phyloP scores from a whole-genome alignment of 2,797 vertebrate species.

The Poeciliopsis infans region DNA sequence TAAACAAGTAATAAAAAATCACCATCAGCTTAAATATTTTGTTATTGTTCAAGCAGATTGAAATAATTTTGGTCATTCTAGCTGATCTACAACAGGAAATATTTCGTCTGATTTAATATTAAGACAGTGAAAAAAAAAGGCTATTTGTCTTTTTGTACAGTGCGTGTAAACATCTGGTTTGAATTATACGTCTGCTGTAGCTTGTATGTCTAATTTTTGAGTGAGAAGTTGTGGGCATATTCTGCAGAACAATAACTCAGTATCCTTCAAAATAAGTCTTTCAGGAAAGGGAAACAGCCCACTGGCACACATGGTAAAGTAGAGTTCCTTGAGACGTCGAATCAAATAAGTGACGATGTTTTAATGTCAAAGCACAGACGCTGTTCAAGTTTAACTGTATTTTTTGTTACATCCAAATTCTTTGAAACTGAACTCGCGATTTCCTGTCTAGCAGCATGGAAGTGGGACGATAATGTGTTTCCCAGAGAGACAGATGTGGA shows the following conservation, averaged over 20 bases:
- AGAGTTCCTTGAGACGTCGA: conserved; percentile 48
- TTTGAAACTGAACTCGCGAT: conserved; percentile 71
- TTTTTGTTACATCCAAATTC: conserved; percentile 59
- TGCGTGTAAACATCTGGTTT: neutral
- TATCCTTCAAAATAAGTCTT: conserved; percentile 30
- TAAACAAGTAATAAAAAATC: neutral
- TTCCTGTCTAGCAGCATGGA: conserved; percentile 66
- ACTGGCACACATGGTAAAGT: conserved; percentile 72
- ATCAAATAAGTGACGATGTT: conserved; percentile 62
- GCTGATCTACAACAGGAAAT: neutral
- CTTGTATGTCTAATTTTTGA: conserved; percentile 28
- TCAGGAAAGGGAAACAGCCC: conserved; percentile 47
- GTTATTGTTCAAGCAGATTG: neutral
- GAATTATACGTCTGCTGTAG: conserved; percentile 5
- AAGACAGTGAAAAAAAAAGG: neutral
- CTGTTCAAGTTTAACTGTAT: conserved; percentile 46
- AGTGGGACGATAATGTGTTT: conserved; percentile 71
- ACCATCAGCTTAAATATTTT: neutral
- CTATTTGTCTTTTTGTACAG: neutral
- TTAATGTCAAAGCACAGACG: conserved; percentile 48
- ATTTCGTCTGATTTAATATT: neutral
- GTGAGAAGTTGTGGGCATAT: conserved; percentile 34
- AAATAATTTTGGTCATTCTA: neutral
- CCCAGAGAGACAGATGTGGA: conserved; percentile 71
- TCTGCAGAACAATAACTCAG: conserved; percentile 42